phyloP scores from a whole-genome alignment of 2,797 vertebrate genomes.

The Melanotaenia parkinsoni region DNA sequence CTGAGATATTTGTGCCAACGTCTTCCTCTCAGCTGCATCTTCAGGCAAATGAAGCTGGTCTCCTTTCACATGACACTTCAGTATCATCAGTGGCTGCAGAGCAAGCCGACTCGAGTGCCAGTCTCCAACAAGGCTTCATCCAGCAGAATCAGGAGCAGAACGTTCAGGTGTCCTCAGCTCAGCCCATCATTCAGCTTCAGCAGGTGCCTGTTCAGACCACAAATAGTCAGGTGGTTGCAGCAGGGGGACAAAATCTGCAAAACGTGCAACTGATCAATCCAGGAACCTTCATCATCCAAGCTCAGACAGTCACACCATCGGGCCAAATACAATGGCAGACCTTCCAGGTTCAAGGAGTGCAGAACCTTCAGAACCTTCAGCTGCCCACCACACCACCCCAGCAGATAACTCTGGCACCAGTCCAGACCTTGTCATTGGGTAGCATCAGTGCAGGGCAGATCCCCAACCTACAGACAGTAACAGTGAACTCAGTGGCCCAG shows the following conservation, averaged over 20 bases:
- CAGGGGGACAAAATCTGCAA: constrained; percentile 89
- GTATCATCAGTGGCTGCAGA: constrained; percentile 81
- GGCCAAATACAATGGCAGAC: constrained; percentile 99
- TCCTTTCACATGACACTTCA: constrained; percentile 88
- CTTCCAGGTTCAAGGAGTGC: constrained; percentile 99
- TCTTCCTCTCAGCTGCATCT: constrained; percentile 92
- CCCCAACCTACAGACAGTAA: constrained; percentile 98
- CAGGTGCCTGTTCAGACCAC: constrained; percentile 90
- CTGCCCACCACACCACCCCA: constrained; percentile 94
- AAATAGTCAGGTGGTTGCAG: constrained; percentile 90
- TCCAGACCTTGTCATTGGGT: constrained; percentile 96
- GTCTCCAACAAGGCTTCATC: constrained; percentile 91
- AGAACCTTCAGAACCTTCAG: constrained; percentile 98
- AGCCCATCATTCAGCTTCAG: constrained; percentile 94
- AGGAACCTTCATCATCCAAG: constrained; percentile 98
- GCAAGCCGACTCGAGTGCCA: constrained; percentile 86
- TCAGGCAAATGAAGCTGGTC: constrained; percentile 89
- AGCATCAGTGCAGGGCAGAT: constrained; percentile 93
- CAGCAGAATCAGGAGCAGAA: constrained; percentile 92
- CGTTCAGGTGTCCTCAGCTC: constrained; percentile 91
- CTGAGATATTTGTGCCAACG: constrained; percentile 97
- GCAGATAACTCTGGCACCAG: constrained; percentile 97
- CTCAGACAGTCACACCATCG: constrained; percentile 96
- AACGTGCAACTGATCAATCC: constrained; percentile 98
- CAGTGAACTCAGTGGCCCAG: constrained; percentile 94